Conservation (phyloP, 1,140 invertebrate species). For the Globodera ellingtonae region DNA sequence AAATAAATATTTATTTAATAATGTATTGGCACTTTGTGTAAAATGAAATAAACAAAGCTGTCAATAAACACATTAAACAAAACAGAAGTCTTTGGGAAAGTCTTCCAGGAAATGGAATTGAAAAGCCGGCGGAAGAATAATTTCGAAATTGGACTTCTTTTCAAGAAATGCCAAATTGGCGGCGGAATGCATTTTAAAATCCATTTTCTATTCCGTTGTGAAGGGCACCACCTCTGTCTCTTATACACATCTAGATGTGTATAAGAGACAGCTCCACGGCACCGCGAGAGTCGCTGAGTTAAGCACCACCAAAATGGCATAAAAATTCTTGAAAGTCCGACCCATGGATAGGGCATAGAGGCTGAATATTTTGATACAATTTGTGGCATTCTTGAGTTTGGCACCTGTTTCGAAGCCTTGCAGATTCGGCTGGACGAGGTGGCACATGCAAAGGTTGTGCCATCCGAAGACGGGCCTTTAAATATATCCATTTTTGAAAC, state of each 20-base stretch:
- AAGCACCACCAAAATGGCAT: conserved; percentile 53
- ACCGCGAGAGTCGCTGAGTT: conserved; percentile 63
- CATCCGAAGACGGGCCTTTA: conserved; percentile 75
- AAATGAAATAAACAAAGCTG: neutral
- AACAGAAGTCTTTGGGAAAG: too few species aligned
- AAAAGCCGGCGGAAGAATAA: too few species aligned
- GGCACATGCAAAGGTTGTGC: conserved; percentile 97
- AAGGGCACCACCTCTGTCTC: neutral
- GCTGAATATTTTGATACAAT: conserved; percentile 63
- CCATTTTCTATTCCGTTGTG: neutral
- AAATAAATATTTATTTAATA: neutral
- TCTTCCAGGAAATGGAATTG: too few species aligned
- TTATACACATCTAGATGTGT: too few species aligned
- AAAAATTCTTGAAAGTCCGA: conserved; percentile 81
- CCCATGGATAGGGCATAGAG: conserved; percentile 98
- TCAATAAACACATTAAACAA: too few species aligned
- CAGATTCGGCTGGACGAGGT: conserved; percentile 76
- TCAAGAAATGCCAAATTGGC: too few species aligned
- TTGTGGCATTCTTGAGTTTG: neutral
- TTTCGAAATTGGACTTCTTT: too few species aligned
- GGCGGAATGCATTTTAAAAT: neutral
- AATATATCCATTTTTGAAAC: neutral
- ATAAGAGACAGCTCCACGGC: too few species aligned
- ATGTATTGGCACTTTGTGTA: neutral
- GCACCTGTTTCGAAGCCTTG: conserved; percentile 75